A percentile compares a stretch with the other conserved stretches of the same genome.
These are phyloP conservation scores for Mycalesis mineus DNA, from an alignment of 2,888 invertebrate species.

Conservation along the genomic window DNA sequence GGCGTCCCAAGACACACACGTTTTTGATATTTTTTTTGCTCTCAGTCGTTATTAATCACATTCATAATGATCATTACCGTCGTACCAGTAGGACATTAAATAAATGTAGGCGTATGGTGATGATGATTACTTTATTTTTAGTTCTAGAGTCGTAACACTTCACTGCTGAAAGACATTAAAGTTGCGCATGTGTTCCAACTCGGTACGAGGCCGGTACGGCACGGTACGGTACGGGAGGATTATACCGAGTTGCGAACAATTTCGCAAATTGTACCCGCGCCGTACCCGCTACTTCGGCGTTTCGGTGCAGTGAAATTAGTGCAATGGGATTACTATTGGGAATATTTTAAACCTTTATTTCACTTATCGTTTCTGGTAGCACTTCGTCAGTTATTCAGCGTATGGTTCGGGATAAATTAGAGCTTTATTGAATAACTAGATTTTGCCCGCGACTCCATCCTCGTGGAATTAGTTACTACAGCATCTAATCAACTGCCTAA, in stretches of 20 bases:
- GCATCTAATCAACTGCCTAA: too few species aligned
- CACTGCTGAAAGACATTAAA: constrained; percentile 28
- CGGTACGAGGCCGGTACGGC: constrained; percentile 15
- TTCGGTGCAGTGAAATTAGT: constrained; percentile 30
- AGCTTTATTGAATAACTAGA: too few species aligned
- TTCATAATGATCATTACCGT: too few species aligned
- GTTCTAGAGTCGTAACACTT: neutral
- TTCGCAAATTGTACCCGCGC: constrained; percentile 34
- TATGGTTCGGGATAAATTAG: too few species aligned
- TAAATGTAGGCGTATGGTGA: too few species aligned
- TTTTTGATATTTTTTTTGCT: too few species aligned
- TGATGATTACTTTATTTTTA: neutral
- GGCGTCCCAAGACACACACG: too few species aligned
- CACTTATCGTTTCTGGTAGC: neutral
- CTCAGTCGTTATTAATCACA: too few species aligned
- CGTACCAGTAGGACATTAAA: too few species aligned
- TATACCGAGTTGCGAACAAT: constrained; percentile 33
- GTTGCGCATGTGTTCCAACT: constrained; percentile 33
- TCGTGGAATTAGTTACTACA: too few species aligned
- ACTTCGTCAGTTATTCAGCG: neutral
- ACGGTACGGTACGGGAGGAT: constrained; percentile 25
- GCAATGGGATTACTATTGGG: constrained; percentile 8
- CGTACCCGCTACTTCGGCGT: constrained; percentile 30
- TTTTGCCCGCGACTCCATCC: too few species aligned
- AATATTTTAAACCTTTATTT: neutral